Percentiles rank a stretch among this genome's conserved stretches.
Conservation (phyloP, 2,797 vertebrate genomes). For the Xiphorhynchus erythropygius region DNA sequence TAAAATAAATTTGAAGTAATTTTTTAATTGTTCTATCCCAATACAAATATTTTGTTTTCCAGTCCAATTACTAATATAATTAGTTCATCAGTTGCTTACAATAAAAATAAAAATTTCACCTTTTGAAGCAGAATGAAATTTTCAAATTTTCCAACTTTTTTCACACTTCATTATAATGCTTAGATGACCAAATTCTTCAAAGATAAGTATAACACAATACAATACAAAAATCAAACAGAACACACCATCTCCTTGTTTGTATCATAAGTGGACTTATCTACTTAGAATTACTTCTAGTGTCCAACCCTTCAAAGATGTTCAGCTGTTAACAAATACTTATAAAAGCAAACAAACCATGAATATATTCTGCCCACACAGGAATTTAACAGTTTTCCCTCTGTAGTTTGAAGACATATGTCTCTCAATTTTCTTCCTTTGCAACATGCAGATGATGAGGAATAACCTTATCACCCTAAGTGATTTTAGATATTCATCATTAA, state of each 20-base stretch:
- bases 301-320: not conserved
- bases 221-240: not conserved
- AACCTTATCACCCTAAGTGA: not conserved
- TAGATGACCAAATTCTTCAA: not conserved
- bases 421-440: not conserved
- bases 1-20: not conserved
- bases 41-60: not conserved
- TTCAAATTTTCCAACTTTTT: not conserved
- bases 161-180: not conserved
- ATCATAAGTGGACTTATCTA: not conserved
- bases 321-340: not conserved
- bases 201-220: not conserved
- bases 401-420: not conserved
- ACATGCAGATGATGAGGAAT: constrained; percentile 13
- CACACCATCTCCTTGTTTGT: not conserved
- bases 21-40: not conserved
- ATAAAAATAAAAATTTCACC: not conserved
- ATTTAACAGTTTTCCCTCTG: not conserved
- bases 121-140: not conserved
- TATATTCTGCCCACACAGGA: not conserved
- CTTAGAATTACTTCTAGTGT: not conserved
- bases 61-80: not conserved
- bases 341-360: not conserved
- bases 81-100: not conserved
- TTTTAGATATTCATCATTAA: constrained; percentile 25